Evolutionary conservation across 2,888 invertebrate genomes (phyloP).

Genomic region (Tetragnatha montana): DNA sequence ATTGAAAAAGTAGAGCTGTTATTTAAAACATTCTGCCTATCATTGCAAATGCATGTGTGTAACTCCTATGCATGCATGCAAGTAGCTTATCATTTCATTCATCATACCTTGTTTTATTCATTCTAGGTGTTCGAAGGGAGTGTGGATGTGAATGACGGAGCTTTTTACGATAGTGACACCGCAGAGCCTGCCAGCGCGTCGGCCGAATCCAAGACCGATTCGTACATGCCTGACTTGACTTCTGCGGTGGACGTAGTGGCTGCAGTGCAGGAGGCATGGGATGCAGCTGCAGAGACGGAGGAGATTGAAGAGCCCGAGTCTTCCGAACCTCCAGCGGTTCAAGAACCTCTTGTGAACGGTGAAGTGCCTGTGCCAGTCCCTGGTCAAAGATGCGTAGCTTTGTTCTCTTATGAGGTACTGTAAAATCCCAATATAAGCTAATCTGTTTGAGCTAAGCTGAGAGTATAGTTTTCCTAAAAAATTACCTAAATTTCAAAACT

Average conservation of each 20-base stretch:
- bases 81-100: too few species aligned
- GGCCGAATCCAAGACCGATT: constrained; percentile 36
- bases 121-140: constrained; percentile 64
- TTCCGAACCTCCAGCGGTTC: constrained; percentile 73
- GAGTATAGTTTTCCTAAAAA: too few species aligned
- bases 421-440: too few species aligned
- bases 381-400: constrained; percentile 68
- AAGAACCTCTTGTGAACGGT: constrained; percentile 59
- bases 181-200: constrained; percentile 51
- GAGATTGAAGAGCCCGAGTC: constrained; percentile 64
- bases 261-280: constrained; percentile 70
- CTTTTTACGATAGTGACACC: constrained; percentile 87
- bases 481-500: too few species aligned
- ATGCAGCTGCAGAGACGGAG: constrained; percentile 66
- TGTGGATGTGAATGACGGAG: constrained; percentile 81
- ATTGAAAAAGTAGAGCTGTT: neutral
- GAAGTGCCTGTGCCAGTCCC: constrained; percentile 50
- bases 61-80: too few species aligned
- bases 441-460: too few species aligned
- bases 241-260: constrained; percentile 67
- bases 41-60: too few species aligned
- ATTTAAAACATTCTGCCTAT: too few species aligned
- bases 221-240: constrained; percentile 50
- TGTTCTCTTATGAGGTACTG: constrained; percentile 69
- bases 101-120: neutral